These are phyloP conservation scores for Crypturellus tataupa DNA, from an alignment of 2,797 vertebrate genomes.

Conservation along the genomic window DNA sequence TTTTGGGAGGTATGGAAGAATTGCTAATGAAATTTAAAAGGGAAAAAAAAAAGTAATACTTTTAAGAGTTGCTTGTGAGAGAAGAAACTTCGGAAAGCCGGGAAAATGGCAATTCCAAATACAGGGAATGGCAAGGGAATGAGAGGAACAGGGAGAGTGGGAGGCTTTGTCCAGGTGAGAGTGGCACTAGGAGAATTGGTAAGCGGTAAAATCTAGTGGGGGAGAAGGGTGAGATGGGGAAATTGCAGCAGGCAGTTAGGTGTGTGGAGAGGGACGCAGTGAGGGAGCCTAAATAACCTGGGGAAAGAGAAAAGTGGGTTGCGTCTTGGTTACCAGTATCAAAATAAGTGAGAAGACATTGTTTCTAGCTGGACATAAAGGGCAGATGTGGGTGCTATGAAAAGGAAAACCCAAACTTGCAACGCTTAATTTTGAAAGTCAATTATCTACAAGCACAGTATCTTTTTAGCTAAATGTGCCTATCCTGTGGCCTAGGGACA, in stretches of 20 bases:
- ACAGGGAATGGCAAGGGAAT: rapidly evolving
- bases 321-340: not conserved
- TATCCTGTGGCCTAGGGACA: not conserved
- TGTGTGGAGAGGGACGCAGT: too few species aligned
- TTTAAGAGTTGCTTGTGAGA: not conserved
- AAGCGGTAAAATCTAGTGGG: not conserved
- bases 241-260: too few species aligned
- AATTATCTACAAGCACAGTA: not conserved
- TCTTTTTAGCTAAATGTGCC: not conserved
- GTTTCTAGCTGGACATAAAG: not conserved
- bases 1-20: not conserved
- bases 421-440: not conserved
- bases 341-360: not conserved
- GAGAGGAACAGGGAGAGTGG: not conserved
- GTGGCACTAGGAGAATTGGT: not conserved
- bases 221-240: not conserved
- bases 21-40: not conserved
- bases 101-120: not conserved
- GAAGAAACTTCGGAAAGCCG: not conserved
- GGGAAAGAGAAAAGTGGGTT: not conserved
- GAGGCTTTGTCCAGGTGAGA: not conserved
- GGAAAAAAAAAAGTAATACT: not conserved
- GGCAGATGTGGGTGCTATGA: not conserved
- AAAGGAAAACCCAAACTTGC: not conserved
- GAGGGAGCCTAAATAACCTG: not conserved